phyloP scores from a whole-genome alignment of 2,113 vertebrate species.

The Corynorhinus townsendii region DNA sequence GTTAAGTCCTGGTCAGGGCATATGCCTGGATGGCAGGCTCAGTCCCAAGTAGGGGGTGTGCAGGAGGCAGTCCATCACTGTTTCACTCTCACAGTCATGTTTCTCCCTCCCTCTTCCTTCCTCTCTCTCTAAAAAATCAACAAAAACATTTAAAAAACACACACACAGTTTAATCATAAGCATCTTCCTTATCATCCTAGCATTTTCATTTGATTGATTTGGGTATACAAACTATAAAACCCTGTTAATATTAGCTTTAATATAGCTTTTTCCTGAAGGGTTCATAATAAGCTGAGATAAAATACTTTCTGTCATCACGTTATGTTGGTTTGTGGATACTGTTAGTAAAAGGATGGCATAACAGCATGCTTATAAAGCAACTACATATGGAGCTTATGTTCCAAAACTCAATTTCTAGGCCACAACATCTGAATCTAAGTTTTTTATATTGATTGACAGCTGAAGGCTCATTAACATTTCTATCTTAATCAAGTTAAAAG shows the following conservation, averaged over 20 bases:
- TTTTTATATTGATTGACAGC: conserved; percentile 59
- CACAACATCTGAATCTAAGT: conserved; percentile 49
- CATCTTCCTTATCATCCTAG: conserved; percentile 17
- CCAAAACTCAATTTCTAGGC: conserved; percentile 42
- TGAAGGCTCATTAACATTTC: conserved; percentile 57
- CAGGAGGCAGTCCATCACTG: background rate
- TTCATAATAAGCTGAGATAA: conserved; percentile 60
- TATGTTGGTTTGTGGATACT: conserved; percentile 41
- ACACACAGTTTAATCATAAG: conserved; percentile 42
- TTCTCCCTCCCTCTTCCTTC: background rate
- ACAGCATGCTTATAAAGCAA: conserved; percentile 56
- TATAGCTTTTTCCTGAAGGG: conserved; percentile 37
- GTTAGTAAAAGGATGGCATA: conserved; percentile 54
- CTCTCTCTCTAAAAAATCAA: background rate
- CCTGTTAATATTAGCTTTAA: conserved; percentile 49
- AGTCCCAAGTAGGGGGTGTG: background rate
- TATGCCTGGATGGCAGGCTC: background rate
- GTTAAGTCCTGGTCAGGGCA: background rate
- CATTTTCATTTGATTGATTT: conserved; percentile 53
- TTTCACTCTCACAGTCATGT: background rate
- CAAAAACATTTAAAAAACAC: background rate
- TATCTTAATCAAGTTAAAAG: conserved; percentile 40
- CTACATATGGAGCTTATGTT: conserved; percentile 33
- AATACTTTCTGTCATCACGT: conserved; percentile 63
- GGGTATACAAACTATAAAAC: conserved; percentile 51